Conservation (phyloP, 1,140 invertebrate genomes). For the Sweltsa coloradensis region DNA sequence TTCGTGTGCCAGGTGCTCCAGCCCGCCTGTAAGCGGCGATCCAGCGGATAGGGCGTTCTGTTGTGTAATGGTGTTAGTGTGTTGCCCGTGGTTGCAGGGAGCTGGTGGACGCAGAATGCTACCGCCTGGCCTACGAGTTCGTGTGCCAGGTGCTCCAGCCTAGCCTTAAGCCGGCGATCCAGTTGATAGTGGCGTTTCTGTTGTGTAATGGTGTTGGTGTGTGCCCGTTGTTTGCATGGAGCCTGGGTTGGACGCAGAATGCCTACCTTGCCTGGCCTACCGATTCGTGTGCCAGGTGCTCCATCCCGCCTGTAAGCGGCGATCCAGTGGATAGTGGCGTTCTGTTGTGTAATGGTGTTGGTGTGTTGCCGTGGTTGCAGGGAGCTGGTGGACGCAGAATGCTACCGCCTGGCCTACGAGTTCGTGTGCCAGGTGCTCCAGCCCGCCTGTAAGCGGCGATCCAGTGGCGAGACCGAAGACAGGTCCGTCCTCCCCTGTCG, state of each 20-base stretch:
- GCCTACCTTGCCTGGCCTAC: conserved; percentile 67
- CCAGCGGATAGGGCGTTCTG: too few species aligned
- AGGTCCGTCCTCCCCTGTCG: conserved; percentile 58
- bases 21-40: too few species aligned
- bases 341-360: too few species aligned
- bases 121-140: conserved; percentile 69
- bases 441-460: conserved; percentile 46
- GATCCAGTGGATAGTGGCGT: too few species aligned
- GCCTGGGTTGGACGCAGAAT: conserved; percentile 76
- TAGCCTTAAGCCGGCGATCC: too few species aligned
- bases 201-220: too few species aligned
- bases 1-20: conserved; percentile 77
- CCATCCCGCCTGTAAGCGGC: conserved; percentile 56
- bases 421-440: conserved; percentile 77
- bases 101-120: conserved; percentile 78
- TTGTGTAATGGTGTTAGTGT: too few species aligned
- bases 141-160: conserved; percentile 76
- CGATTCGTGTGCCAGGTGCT: conserved; percentile 76
- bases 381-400: conserved; percentile 77
- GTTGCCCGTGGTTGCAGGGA: conserved; percentile 47
- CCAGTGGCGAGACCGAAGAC: conserved; percentile 31
- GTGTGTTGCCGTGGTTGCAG: conserved; percentile 37
- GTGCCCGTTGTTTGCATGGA: conserved; percentile 47
- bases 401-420: conserved; percentile 69
- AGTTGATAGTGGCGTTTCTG: too few species aligned